These are phyloP conservation scores for Xenentodon cancila DNA, from an alignment of 2,797 vertebrate genomes.

Conservation along the genomic window DNA sequence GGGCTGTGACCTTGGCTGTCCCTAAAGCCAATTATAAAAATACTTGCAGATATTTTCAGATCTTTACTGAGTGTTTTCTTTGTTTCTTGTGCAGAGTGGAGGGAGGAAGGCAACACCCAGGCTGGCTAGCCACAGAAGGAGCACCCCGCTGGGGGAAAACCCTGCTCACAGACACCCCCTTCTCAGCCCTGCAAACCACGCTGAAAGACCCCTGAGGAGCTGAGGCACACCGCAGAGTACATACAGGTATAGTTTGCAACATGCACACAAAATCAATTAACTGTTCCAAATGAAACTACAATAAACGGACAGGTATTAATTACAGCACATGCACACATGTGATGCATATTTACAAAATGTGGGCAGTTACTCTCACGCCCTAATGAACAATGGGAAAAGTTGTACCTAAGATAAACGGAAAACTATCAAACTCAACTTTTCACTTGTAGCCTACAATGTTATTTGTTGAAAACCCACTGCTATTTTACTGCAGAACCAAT, in stretches of 20 bases:
- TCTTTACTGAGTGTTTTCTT: conserved; percentile 59
- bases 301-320: neutral
- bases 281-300: conserved; percentile 11
- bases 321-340: neutral
- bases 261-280: conserved; percentile 32
- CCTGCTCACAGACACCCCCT: conserved; percentile 20
- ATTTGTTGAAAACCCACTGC: too few relatives aligned
- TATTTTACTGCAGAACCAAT: too few relatives aligned
- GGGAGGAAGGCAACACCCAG: conserved; percentile 65
- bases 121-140: conserved; percentile 45
- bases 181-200: conserved; percentile 24
- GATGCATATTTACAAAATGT: too few relatives aligned
- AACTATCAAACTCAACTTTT: too few relatives aligned
- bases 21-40: conserved; percentile 42
- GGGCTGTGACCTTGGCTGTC: conserved; percentile 37
- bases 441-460: too few relatives aligned
- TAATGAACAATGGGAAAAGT: too few relatives aligned
- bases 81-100: conserved; percentile 45
- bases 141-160: conserved; percentile 53
- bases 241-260: conserved; percentile 33
- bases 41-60: conserved; percentile 57
- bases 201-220: conserved; percentile 41
- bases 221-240: conserved; percentile 50
- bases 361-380: too few relatives aligned
- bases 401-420: too few relatives aligned